Evolutionary conservation across 2,888 invertebrate species (phyloP).

Genomic region (Dioctria linearis): DNA sequence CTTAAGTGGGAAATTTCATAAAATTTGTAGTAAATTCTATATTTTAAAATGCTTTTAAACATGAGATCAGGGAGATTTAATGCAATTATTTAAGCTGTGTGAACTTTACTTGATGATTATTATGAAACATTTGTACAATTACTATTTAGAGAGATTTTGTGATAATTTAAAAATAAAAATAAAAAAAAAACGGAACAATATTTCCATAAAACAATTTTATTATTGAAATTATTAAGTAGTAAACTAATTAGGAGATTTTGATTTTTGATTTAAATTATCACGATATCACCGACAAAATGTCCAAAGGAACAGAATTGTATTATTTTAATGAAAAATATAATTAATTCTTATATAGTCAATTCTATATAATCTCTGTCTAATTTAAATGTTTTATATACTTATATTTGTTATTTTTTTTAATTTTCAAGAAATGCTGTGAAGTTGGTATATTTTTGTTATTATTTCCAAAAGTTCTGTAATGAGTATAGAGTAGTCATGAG

Average conservation of each 20-base stretch:
- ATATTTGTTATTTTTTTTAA: background rate
- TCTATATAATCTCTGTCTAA: no score
- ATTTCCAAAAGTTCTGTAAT: constrained; percentile 18
- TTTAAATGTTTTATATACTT: no score
- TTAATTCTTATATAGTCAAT: no score
- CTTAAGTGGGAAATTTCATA: background rate
- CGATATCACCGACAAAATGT: background rate
- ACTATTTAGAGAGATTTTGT: background rate
- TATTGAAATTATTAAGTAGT: no score
- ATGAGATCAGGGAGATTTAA: background rate
- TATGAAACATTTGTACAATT: background rate
- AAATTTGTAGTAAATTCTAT: constrained; percentile 8
- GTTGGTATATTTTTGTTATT: constrained; percentile 3
- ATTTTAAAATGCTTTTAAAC: constrained; percentile 11
- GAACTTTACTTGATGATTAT: background rate
- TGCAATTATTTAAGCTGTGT: background rate
- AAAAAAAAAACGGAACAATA: no score
- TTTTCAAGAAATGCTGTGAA: background rate
- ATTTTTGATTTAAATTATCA: background rate
- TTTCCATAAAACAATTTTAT: no score
- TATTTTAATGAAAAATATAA: background rate
- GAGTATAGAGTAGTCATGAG: background rate
- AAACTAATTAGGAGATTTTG: no score
- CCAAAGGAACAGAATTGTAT: background rate
- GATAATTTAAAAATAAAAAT: background rate